Conservation (phyloP, 2,113 vertebrate species). For the Vanacampus margaritifer region DNA sequence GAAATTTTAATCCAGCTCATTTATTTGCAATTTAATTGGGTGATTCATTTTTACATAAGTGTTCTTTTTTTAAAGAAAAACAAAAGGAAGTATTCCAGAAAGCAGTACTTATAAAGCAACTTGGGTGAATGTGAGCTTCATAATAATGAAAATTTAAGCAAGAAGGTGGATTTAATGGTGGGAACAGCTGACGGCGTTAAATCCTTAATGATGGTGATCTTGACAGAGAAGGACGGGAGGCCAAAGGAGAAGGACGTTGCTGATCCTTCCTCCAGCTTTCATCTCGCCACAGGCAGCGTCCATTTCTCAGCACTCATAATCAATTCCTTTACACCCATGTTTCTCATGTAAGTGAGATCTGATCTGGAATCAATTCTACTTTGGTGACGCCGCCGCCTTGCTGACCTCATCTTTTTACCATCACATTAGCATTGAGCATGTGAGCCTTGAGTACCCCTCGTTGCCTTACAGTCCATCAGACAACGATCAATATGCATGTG, state of each 20-base stretch:
- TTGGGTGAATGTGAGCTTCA: conserved; percentile 44
- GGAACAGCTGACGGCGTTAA: conserved; percentile 55
- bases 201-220: conserved; percentile 50
- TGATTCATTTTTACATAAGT: background rate
- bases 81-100: conserved; percentile 23
- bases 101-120: conserved; percentile 61
- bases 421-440: conserved; percentile 63
- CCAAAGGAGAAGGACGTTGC: conserved; percentile 47
- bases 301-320: conserved; percentile 54
- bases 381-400: conserved; percentile 42
- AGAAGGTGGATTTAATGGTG: conserved; percentile 22
- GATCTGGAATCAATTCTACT: conserved; percentile 64
- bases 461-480: conserved; percentile 13
- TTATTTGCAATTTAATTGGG: too few relatives aligned
- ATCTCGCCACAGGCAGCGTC: conserved; percentile 42
- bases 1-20: too few relatives aligned
- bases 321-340: conserved; percentile 60
- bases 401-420: conserved; percentile 61
- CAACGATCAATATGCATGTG: conserved; percentile 22
- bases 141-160: background rate
- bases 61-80: conserved; percentile 2
- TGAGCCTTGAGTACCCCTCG: conserved; percentile 30
- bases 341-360: conserved; percentile 66
- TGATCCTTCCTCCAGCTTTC: conserved; percentile 41
- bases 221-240: conserved; percentile 50